Evolutionary conservation across 2,797 vertebrate species (phyloP).

Genomic region (Oceanodroma leucorhoa): DNA sequence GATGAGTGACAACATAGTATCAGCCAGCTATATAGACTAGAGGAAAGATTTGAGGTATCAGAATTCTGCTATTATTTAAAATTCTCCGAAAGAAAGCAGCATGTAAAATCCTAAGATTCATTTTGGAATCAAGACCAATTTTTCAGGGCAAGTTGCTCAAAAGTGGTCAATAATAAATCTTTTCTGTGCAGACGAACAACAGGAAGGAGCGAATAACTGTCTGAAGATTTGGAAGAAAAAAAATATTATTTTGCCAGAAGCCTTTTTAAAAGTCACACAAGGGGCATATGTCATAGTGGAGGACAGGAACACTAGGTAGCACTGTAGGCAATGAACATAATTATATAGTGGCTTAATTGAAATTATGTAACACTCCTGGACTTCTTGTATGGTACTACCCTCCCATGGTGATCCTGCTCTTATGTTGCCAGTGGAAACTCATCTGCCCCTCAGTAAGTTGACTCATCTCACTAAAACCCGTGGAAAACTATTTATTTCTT

Average conservation of each 20-base stretch:
- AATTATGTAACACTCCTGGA: background rate
- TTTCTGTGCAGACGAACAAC: background rate
- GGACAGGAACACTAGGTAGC: background rate
- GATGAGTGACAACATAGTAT: background rate
- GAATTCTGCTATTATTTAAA: background rate
- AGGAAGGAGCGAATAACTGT: background rate
- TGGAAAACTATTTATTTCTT: background rate
- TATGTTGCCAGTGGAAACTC: background rate
- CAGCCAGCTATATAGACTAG: background rate
- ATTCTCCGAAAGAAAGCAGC: background rate
- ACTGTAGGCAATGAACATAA: background rate
- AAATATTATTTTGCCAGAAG: background rate
- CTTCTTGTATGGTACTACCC: background rate
- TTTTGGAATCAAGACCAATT: background rate
- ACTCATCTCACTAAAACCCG: background rate
- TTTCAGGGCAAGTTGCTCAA: background rate
- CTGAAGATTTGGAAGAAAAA: background rate
- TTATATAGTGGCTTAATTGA: background rate
- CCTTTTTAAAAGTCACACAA: background rate
- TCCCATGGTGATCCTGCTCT: background rate
- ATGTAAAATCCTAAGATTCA: background rate
- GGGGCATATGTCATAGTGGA: background rate
- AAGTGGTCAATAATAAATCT: background rate
- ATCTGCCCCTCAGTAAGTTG: background rate
- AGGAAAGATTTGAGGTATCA: background rate